phyloP scores from a whole-genome alignment of 2,797 vertebrate species.

The Phoebastria nigripes region DNA sequence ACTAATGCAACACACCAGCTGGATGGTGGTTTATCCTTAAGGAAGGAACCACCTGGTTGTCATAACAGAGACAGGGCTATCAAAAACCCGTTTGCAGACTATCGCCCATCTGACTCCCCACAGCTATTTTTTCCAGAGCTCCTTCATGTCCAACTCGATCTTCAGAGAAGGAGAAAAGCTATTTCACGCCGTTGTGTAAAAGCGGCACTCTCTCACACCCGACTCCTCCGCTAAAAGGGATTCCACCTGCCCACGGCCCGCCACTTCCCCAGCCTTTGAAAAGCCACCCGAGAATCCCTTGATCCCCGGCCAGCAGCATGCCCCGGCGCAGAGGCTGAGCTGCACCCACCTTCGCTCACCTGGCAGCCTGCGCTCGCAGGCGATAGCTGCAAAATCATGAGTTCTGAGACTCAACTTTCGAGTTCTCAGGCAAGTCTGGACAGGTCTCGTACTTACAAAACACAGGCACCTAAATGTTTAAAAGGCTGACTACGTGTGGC shows the following conservation, averaged over 20 bases:
- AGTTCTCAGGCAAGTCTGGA: conserved; percentile 49
- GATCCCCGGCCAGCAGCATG: conserved; percentile 7
- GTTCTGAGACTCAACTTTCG: conserved; percentile 63
- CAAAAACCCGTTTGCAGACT: neutral
- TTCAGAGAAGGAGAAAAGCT: neutral
- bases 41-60: neutral
- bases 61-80: neutral
- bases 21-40: neutral
- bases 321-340: conserved; percentile 1
- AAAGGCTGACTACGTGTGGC: neutral
- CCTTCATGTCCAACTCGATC: neutral
- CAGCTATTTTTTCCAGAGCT: neutral
- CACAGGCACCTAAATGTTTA: neutral
- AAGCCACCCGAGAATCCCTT: conserved; percentile 38
- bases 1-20: neutral
- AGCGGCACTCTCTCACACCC: neutral
- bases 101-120: neutral
- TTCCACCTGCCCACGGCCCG: conserved; percentile 31
- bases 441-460: conserved; percentile 49
- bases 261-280: conserved; percentile 52
- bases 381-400: conserved; percentile 55
- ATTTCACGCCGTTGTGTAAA: neutral
- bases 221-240: neutral
- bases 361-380: conserved; percentile 28
- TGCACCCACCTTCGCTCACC: conserved; percentile 30